phyloP scores from a whole-genome alignment of 2,113 vertebrate species.

The Stercorarius parasiticus region DNA sequence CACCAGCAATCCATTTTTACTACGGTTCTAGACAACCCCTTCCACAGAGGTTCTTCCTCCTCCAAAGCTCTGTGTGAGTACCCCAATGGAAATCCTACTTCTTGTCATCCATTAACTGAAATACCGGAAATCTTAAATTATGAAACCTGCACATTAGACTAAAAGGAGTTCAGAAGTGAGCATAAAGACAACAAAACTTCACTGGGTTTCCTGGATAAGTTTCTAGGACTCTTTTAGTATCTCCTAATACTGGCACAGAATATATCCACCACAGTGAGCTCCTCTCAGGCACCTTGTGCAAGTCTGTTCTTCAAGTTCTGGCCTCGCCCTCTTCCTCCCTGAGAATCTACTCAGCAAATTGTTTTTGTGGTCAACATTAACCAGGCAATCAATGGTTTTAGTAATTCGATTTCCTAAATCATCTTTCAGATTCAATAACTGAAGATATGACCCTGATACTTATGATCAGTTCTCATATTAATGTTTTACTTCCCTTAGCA shows the following conservation, averaged over 20 bases:
- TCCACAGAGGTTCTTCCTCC: neutral
- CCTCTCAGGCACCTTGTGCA: neutral
- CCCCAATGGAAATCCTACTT: neutral
- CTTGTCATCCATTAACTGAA: neutral
- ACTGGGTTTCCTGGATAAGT: neutral
- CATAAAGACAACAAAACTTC: neutral
- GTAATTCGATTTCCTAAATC: neutral
- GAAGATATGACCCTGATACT: neutral
- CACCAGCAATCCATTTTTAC: neutral
- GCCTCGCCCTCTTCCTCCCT: neutral
- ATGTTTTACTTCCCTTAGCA: neutral
- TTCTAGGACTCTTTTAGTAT: neutral
- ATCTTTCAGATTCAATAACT: neutral
- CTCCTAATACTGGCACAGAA: neutral
- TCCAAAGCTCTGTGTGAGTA: neutral
- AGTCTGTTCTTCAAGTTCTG: neutral
- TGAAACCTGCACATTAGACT: neutral
- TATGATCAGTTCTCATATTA: neutral
- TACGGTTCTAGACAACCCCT: neutral
- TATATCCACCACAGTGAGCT: neutral
- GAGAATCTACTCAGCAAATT: neutral
- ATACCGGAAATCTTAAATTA: neutral
- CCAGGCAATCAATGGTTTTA: neutral
- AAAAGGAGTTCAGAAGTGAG: neutral
- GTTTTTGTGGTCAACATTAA: neutral